Evolutionary conservation across 2,888 invertebrate genomes (phyloP), one percentile per base, ranked within the genome.

Genomic region (Eilema griseolum): DNA sequence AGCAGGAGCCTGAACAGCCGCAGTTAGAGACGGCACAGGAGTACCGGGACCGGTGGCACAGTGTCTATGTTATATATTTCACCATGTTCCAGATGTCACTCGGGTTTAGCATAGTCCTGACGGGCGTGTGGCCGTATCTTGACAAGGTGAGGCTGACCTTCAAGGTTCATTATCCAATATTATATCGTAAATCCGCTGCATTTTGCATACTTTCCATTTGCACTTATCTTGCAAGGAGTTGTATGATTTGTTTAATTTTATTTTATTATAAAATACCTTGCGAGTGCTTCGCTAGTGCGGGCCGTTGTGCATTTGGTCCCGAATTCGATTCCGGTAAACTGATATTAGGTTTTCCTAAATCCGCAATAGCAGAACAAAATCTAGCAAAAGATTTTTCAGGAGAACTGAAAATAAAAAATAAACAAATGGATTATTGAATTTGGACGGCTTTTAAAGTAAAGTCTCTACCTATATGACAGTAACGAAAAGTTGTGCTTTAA

Each of bases 11-110:
- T 66, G 69, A 37, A 56, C 46, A 63, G 62, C 75, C 79, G 37
- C 73, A 93, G 70, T 93, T 98, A 84, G 98, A 98, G 95, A 97
- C 96, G 8, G 88, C 93, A 61, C 92, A 93, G 72, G 97, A 98
- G 88, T 96, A 96, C 80, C 95, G 95, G 80, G 96, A 97, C 88
- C 96, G 98, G 92, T 97, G 97, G 97, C 96, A 96, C 78, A 98
- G 98, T 77, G 96, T 98, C 75, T 96, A 97, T 85, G 96, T 97
- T 61, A 97, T 98, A 86, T 98, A 98, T 92, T 98, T 98, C 91
- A 98, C 98, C 69, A 98, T 98, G 97, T 98, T 98, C 93, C 96
- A 98, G 79, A 98, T 98, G 97, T 98, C 98, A 0, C 94, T 98
- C 66, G 98, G 98, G 33, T 98, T 98, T 92, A 98, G 98, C 89